Percentiles rank a stretch among this genome's conserved stretches.
phyloP scores from a whole-genome alignment of 2,888 invertebrate species.

The Andrena minutula region DNA sequence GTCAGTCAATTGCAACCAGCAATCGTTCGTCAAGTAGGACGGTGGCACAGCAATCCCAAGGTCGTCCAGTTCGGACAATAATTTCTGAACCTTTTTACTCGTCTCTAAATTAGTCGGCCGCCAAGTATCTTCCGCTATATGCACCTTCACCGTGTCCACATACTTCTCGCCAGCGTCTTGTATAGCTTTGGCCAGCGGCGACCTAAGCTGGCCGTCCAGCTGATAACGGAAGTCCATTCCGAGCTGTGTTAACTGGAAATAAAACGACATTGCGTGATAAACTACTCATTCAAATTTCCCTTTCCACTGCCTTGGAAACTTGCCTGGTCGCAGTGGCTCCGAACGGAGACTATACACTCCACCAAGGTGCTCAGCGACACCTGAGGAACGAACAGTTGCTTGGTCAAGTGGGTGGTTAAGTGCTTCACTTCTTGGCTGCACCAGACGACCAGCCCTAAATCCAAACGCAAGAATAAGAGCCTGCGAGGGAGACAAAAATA shows the following conservation, averaged over 20 bases:
- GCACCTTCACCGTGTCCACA: constrained; percentile 92
- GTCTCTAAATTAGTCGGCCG: constrained; percentile 92
- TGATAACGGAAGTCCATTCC: constrained; percentile 97
- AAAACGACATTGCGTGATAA: not conserved
- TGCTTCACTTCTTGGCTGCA: constrained; percentile 93
- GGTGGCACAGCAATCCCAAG: constrained; percentile 78
- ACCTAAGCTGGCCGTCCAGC: constrained; percentile 93
- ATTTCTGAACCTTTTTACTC: constrained; percentile 82
- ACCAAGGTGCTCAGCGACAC: constrained; percentile 93
- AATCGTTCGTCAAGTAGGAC: constrained; percentile 86
- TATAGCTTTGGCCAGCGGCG: constrained; percentile 91
- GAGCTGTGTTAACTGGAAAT: constrained; percentile 86
- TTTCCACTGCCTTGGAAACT: constrained; percentile 5
- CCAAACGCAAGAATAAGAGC: not conserved
- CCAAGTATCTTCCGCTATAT: constrained; percentile 94
- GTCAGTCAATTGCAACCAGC: constrained; percentile 91
- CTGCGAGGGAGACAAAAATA: not conserved
- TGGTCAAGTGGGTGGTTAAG: constrained; percentile 92
- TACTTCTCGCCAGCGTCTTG: constrained; percentile 93
- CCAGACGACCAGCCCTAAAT: constrained; percentile 94
- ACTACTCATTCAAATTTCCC: not conserved
- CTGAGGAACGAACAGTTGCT: constrained; percentile 96
- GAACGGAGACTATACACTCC: constrained; percentile 93
- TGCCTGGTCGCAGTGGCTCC: constrained; percentile 90
- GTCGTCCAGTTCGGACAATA: constrained; percentile 80